Evolutionary conservation across 2,113 vertebrate genomes (phyloP), one percentile per base, ranked within the genome.

Genomic region (Prolemur simus): DNA sequence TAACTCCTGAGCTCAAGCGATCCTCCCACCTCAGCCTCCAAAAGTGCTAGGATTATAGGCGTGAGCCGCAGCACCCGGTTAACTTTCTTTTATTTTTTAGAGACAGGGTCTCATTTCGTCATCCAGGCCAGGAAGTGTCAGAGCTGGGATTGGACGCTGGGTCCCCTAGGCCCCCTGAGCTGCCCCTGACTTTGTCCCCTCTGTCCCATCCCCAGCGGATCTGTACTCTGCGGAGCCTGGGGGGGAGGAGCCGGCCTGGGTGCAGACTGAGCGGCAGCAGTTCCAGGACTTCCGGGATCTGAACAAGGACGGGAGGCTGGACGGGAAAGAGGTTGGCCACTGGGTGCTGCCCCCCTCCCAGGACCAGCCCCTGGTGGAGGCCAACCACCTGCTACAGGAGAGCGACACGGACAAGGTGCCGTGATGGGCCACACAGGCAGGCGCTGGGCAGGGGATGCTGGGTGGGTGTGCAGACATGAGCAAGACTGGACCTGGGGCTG

Each of bases 301-400:
- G 45, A 99, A 99, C 98, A 99, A 99, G 98, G 99, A 99, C 0
- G 99, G 99, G 3, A 98, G 97, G 81, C 97, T 99, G 97, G 99
- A 99, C 34, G 95, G 96, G 23, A 64, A 17, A 0, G 99, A 99
- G 94, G 98, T 99, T 0, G 98, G 98, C 49, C 94, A 99, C 39
- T 99, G 99, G 99, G 98, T 99, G 94, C 97, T 99, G 56, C 99
- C 99, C 0, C 98, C 98, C 0, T 99, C 99, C 76, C 98, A 99
- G 2, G 99, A 99, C 98, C 99, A 99, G 42, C 98, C 99, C 0
- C 98, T 99, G 80, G 99, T 99, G 37, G 99, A 99, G 87, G 99
- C 99, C 96, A 99, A 98, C 87, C 99, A 99, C 95, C 96, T 99
- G 69, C 99, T 99, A 87, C 98, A 99, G 0, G 99, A 99, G 97